Evolutionary conservation across 2,113 vertebrate genomes (phyloP).

Genomic region (Entomyzon cyanotis): DNA sequence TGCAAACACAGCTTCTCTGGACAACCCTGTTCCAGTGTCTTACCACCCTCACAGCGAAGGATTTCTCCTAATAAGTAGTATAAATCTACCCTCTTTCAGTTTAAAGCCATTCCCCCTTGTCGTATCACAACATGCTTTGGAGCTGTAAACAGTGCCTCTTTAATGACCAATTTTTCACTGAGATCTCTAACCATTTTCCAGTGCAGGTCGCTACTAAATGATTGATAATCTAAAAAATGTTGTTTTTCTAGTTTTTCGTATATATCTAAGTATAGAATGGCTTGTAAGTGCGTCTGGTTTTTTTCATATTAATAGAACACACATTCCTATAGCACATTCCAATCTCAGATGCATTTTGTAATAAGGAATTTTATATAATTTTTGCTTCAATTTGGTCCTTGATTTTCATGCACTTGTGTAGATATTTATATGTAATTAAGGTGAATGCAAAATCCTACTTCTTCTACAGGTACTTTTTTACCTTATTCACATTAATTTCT

Average conservation of each 20-base stretch:
- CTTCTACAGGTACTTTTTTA: not conserved
- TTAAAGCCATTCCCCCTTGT: not conserved
- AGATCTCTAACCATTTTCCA: not conserved
- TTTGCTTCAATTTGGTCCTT: not conserved
- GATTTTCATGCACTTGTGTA: not conserved
- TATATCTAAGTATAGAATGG: not conserved
- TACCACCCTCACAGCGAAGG: not conserved
- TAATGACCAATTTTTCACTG: not conserved
- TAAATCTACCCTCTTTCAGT: not conserved
- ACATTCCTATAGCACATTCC: not conserved
- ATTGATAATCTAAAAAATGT: not conserved
- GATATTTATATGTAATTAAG: not conserved
- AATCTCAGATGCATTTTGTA: not conserved
- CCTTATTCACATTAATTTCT: not conserved
- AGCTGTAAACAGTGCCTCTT: not conserved
- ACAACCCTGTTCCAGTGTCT: not conserved
- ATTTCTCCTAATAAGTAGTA: not conserved
- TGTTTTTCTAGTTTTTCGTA: not conserved
- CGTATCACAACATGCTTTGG: not conserved
- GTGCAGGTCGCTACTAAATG: not conserved
- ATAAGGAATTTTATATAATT: not conserved
- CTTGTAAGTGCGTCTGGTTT: rapidly evolving
- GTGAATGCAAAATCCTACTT: not conserved
- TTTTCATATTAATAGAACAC: not conserved
- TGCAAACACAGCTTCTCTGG: not conserved